Evolutionary conservation across 2,797 vertebrate species (phyloP).

Genomic region (Coregonus ussuriensis): DNA sequence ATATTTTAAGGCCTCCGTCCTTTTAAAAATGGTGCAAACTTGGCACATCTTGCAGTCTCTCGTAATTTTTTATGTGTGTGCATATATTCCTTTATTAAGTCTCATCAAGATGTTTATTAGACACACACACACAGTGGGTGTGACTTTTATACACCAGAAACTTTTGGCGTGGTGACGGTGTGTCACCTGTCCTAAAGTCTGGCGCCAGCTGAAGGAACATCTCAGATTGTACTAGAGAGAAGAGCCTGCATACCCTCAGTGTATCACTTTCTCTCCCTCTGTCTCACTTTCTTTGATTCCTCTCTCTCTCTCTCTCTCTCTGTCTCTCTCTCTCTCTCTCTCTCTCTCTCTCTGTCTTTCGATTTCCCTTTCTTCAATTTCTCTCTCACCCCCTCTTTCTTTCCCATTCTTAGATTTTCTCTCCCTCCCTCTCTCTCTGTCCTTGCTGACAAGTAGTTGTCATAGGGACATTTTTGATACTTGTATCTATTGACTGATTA

Average conservation of each 20-base stretch:
- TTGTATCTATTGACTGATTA: background rate
- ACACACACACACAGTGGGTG: background rate
- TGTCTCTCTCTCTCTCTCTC: background rate
- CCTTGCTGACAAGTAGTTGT: background rate
- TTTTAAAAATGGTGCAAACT: background rate
- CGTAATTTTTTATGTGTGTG: background rate
- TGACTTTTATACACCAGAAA: background rate
- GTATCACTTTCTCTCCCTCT: background rate
- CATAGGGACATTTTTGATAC: background rate
- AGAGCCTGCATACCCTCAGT: constrained; percentile 6
- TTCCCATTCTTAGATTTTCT: background rate
- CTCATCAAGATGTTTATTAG: background rate
- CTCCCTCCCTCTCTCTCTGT: background rate
- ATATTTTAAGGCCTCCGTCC: constrained; percentile 9
- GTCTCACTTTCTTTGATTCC: background rate
- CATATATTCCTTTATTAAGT: background rate
- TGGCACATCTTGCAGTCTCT: background rate
- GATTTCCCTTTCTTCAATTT: background rate
- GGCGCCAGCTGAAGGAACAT: constrained; percentile 75
- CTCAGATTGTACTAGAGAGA: constrained; percentile 48
- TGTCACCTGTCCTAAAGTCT: constrained; percentile 70
- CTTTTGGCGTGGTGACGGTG: background rate
- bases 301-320: background rate
- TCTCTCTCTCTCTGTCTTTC: background rate
- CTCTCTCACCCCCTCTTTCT: background rate